These are phyloP conservation scores for Drosophila malerkotliana DNA, from an alignment of 1,140 invertebrate species.

Conservation along the genomic window DNA sequence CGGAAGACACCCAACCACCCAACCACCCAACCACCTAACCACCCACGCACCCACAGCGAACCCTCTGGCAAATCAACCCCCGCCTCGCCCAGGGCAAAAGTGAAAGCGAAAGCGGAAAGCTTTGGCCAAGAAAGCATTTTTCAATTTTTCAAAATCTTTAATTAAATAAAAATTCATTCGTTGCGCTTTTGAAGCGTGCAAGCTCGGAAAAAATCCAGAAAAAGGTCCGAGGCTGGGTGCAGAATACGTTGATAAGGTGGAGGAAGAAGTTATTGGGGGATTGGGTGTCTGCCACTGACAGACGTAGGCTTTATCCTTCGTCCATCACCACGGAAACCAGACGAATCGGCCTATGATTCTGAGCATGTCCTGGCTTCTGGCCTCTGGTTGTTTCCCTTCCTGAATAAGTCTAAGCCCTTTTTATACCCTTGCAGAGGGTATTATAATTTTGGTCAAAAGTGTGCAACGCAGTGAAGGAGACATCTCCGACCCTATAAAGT, in stretches of 20 bases:
- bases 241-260: not conserved
- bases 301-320: slow-evolving; percentile 35
- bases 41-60: not conserved
- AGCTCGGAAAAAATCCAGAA: slow-evolving; percentile 7
- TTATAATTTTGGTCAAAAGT: no score
- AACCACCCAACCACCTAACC: not conserved
- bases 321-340: slow-evolving; percentile 50
- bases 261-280: not conserved
- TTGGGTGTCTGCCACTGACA: slow-evolving; percentile 38
- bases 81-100: slow-evolving; percentile 8
- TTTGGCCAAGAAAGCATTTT: slow-evolving; percentile 50
- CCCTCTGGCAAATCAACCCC: not conserved
- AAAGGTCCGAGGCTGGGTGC: not conserved
- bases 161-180: slow-evolving; percentile 83
- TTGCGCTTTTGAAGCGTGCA: slow-evolving; percentile 79
- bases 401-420: slow-evolving; percentile 30
- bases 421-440: no score
- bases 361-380: slow-evolving; percentile 2
- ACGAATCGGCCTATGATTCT: slow-evolving; percentile 29
- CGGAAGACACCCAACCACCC: not conserved
- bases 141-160: slow-evolving; percentile 79
- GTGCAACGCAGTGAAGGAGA: no score
- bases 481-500: no score
- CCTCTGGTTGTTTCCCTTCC: slow-evolving; percentile 16
- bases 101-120: slow-evolving; percentile 36